These are phyloP conservation scores for Ploceus nigricollis DNA, from an alignment of 2,113 vertebrate species.

Conservation along the genomic window DNA sequence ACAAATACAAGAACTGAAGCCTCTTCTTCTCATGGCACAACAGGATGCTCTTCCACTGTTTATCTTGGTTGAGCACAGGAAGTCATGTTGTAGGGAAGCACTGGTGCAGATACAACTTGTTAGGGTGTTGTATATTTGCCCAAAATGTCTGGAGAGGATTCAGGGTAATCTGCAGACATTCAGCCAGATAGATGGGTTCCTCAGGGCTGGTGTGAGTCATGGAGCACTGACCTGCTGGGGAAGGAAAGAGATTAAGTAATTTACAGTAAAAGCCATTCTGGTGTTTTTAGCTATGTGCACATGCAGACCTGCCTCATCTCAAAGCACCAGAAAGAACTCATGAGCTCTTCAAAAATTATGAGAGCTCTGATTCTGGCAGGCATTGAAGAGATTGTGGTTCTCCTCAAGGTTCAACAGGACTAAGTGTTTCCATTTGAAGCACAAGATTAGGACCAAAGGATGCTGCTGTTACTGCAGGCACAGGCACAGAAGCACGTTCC, in stretches of 20 bases:
- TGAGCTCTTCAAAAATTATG: neutral
- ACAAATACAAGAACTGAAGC: neutral
- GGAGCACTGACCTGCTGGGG: neutral
- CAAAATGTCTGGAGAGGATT: neutral
- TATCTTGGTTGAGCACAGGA: neutral
- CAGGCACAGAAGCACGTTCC: neutral
- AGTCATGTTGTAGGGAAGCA: neutral
- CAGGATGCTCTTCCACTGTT: neutral
- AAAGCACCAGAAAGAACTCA: neutral
- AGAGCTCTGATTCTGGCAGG: neutral
- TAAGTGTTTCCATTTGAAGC: neutral
- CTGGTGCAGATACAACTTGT: neutral
- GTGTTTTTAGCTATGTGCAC: neutral
- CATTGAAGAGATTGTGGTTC: neutral
- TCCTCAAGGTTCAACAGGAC: neutral
- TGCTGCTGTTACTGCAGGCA: neutral
- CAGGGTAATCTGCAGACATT: neutral
- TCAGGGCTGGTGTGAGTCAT: slow-evolving; percentile 21
- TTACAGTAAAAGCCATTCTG: slow-evolving; percentile 16
- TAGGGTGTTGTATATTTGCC: neutral
- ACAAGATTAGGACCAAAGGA: neutral
- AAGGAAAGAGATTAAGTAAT: slow-evolving; percentile 27
- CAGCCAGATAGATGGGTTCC: neutral
- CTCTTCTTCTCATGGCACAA: neutral
- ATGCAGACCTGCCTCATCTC: neutral